phyloP scores from a whole-genome alignment of 23 tunicate genomes.

The Styela plicata region DNA sequence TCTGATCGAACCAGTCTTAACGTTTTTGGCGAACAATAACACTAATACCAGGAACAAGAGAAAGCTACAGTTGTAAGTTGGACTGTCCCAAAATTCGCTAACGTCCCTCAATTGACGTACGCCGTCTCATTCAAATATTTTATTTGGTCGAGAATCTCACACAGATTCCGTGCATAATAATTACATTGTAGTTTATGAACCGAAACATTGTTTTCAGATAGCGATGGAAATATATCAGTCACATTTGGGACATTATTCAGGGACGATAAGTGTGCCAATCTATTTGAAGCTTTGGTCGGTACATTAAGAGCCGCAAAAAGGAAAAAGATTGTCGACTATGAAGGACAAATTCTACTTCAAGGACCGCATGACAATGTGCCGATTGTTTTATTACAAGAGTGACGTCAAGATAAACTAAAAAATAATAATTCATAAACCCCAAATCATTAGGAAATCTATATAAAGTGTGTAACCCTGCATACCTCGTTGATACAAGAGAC shows the following conservation, averaged over 20 bases:
- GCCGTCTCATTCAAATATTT: background rate
- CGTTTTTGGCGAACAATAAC: too few species aligned
- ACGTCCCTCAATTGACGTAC: background rate
- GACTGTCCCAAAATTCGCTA: background rate
- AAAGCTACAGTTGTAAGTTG: too few species aligned
- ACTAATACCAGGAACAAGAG: too few species aligned
- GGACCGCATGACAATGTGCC: conserved; percentile 92
- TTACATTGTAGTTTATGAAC: too few species aligned
- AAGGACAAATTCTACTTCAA: conserved; percentile 63
- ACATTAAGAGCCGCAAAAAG: conserved; percentile 84
- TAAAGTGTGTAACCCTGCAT: too few species aligned
- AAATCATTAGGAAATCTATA: too few species aligned
- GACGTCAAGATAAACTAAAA: too few species aligned
- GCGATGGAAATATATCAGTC: conserved; percentile 52
- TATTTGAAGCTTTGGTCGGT: conserved; percentile 89
- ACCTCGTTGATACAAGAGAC: too few species aligned
- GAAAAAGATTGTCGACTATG: conserved; percentile 55
- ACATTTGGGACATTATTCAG: conserved; percentile 75
- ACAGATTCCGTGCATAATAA: too few species aligned
- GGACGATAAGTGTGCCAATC: conserved; percentile 79
- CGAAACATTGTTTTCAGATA: conserved; percentile 43
- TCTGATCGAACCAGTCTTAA: too few species aligned
- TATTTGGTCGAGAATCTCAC: background rate
- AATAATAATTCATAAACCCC: too few species aligned
- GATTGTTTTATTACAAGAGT: conserved; percentile 23